These are phyloP conservation scores for Diceros bicornis DNA, from an alignment of 2,797 vertebrate species.

Conservation along the genomic window DNA sequence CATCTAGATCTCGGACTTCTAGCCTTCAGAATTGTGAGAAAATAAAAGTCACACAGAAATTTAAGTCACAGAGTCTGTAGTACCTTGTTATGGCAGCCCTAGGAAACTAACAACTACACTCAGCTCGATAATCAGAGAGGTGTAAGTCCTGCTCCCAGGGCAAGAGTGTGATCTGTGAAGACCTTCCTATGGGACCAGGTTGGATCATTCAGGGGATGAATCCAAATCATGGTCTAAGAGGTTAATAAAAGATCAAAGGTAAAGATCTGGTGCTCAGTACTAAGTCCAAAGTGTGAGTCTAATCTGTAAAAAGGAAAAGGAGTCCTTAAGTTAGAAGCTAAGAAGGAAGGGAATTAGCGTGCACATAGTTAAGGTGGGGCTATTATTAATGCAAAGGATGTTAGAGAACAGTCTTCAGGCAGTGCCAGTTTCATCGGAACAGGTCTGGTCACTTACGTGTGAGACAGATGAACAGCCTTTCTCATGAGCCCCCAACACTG, in stretches of 20 bases:
- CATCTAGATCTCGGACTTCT: not conserved
- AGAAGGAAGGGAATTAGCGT: not conserved
- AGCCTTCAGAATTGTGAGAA: not conserved
- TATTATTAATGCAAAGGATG: not conserved
- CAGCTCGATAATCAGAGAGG: not conserved
- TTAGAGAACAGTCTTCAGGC: not conserved
- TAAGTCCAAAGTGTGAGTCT: not conserved
- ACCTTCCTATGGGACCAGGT: not conserved
- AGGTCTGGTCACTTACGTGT: not conserved
- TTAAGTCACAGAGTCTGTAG: not conserved
- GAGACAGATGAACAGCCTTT: not conserved
- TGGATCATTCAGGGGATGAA: not conserved
- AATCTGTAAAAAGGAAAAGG: not conserved
- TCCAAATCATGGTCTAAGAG: not conserved
- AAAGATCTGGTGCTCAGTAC: not conserved
- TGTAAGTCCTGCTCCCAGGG: not conserved
- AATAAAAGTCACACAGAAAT: not conserved
- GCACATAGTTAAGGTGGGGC: not conserved
- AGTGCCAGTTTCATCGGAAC: not conserved
- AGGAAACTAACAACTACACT: not conserved
- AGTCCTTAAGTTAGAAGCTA: not conserved
- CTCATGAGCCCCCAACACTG: not conserved
- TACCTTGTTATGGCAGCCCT: not conserved
- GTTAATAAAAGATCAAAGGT: conserved; percentile 1
- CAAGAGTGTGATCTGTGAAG: not conserved